Conservation (phyloP, 2,797 vertebrate genomes). For the Sebastes matsubarae region DNA sequence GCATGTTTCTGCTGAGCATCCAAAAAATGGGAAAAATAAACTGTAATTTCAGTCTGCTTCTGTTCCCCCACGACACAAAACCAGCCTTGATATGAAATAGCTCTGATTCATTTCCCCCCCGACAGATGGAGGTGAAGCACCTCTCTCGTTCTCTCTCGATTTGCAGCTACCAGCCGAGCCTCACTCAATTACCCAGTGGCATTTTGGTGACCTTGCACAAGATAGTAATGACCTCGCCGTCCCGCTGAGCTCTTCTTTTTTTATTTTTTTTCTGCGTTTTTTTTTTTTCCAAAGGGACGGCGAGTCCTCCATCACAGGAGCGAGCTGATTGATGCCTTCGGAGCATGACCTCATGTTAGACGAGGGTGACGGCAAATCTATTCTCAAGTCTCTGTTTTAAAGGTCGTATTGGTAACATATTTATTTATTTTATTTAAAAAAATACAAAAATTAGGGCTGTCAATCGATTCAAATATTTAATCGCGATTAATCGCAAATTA, state of each 20-base stretch:
- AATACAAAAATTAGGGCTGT: too few species aligned
- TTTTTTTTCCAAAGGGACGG: background rate
- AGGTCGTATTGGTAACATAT: background rate
- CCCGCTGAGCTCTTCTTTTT: slow-evolving; percentile 35
- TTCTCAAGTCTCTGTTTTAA: slow-evolving; percentile 13
- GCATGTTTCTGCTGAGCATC: slow-evolving; percentile 39
- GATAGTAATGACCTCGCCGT: slow-evolving; percentile 54
- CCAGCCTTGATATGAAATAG: slow-evolving; percentile 26
- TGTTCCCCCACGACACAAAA: slow-evolving; percentile 11
- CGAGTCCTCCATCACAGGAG: slow-evolving; percentile 42
- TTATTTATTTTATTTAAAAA: background rate
- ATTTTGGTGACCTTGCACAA: slow-evolving; percentile 71
- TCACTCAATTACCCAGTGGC: slow-evolving; percentile 68
- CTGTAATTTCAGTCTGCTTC: slow-evolving; percentile 17
- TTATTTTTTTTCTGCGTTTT: background rate
- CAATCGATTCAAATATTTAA: too few species aligned
- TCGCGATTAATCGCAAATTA: too few species aligned
- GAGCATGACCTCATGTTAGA: slow-evolving; percentile 48
- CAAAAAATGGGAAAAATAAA: slow-evolving; percentile 8
- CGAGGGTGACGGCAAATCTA: slow-evolving; percentile 26
- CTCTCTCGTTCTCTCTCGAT: slow-evolving; percentile 2
- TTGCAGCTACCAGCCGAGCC: slow-evolving; percentile 42
- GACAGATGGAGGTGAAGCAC: slow-evolving; percentile 52
- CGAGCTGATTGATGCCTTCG: slow-evolving; percentile 57
- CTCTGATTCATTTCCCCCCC: slow-evolving; percentile 22